A percentile compares a stretch with the other conserved stretches of the same genome.
Evolutionary conservation across 2,888 invertebrate genomes (phyloP).

Genomic region (Nymphalis polychloros): DNA sequence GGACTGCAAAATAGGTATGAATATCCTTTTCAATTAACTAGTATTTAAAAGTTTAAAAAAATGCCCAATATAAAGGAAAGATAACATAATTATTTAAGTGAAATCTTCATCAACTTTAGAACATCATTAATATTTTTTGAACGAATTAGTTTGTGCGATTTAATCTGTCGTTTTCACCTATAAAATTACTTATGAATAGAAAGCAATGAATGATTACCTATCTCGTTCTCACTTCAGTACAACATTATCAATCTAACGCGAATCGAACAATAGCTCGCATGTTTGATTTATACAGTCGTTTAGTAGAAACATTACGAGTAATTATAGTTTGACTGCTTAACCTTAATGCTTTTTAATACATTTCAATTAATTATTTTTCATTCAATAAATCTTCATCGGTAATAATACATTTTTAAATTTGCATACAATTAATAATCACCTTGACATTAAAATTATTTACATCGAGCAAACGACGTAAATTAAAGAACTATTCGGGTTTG

Average conservation of each 20-base stretch:
- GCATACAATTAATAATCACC: slow-evolving; percentile 52
- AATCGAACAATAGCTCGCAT: slow-evolving; percentile 82
- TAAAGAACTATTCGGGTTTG: not conserved
- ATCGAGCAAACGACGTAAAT: not conserved
- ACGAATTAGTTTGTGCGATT: not conserved
- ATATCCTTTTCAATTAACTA: not conserved
- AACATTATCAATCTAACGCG: slow-evolving; percentile 81
- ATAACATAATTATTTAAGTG: too few relatives aligned
- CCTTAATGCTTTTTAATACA: slow-evolving; percentile 59
- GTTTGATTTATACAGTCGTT: slow-evolving; percentile 82
- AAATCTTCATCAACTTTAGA: too few relatives aligned
- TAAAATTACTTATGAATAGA: slow-evolving; percentile 63
- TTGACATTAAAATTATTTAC: not conserved
- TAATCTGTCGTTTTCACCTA: slow-evolving; percentile 39
- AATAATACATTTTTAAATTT: not conserved
- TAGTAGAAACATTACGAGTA: slow-evolving; percentile 81
- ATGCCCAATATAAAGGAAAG: too few relatives aligned
- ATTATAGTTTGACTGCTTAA: slow-evolving; percentile 68
- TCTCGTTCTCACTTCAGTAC: slow-evolving; percentile 78
- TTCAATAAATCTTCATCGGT: not conserved
- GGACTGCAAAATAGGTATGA: not conserved
- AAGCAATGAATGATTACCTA: slow-evolving; percentile 73
- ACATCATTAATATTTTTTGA: too few relatives aligned
- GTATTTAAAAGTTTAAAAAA: not conserved
- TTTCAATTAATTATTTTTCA: slow-evolving; percentile 28